Percentiles rank a stretch among this genome's conserved stretches.
These are phyloP conservation scores for Ceratosolen fusciceps DNA, from an alignment of 1,140 invertebrate genomes.

Conservation along the genomic window DNA sequence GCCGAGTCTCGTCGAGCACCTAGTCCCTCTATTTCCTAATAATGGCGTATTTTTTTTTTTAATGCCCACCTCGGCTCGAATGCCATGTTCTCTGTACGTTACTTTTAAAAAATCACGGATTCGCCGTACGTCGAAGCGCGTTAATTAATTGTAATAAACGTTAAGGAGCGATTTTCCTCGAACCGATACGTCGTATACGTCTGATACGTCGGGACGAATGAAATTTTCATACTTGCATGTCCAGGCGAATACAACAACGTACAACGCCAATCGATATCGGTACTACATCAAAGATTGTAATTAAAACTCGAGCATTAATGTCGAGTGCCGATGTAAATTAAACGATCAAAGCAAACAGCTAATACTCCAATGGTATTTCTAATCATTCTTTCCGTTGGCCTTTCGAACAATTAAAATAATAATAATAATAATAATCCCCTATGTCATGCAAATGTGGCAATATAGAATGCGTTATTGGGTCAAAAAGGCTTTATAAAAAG, in stretches of 20 bases:
- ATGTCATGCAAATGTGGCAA: background rate
- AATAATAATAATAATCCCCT: background rate
- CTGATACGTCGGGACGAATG: background rate
- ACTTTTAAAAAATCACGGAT: too few species aligned
- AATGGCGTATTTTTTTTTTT: too few species aligned
- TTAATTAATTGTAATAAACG: too few species aligned
- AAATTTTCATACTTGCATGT: background rate
- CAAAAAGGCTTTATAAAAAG: slow-evolving; percentile 18
- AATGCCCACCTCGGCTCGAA: too few species aligned
- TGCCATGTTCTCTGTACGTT: too few species aligned
- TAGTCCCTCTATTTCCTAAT: too few species aligned
- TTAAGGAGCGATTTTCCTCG: too few species aligned
- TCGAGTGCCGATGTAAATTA: background rate
- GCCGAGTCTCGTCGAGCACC: too few species aligned
- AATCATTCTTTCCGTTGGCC: too few species aligned
- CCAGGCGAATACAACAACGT: too few species aligned
- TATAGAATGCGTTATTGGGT: slow-evolving; percentile 6
- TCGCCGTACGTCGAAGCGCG: too few species aligned
- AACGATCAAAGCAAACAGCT: background rate
- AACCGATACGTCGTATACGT: too few species aligned
- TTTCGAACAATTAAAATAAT: background rate
- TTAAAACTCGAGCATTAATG: background rate
- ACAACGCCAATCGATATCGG: background rate
- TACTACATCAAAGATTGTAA: slow-evolving; percentile 15
- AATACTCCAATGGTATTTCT: background rate